phyloP scores from a whole-genome alignment of 2,888 invertebrate genomes.

The Cerceris rybyensis region DNA sequence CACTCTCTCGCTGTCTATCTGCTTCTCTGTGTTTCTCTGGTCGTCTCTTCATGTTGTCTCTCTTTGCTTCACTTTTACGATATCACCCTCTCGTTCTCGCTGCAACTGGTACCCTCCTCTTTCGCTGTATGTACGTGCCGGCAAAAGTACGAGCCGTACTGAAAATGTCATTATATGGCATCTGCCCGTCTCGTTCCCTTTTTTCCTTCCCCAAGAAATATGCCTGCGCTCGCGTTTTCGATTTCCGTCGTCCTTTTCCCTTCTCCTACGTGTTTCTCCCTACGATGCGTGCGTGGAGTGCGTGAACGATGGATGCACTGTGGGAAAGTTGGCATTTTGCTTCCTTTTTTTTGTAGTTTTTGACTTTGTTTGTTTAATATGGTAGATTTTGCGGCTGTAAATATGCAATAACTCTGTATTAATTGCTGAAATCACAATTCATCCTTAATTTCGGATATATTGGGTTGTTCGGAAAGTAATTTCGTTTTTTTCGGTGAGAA shows the following conservation, averaged over 20 bases:
- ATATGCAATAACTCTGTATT: too few relatives aligned
- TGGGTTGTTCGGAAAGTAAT: too few relatives aligned
- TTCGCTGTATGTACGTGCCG: slow-evolving; percentile 33
- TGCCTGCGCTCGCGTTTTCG: slow-evolving; percentile 33
- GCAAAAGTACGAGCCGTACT: slow-evolving; percentile 56
- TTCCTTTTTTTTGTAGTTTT: too few relatives aligned
- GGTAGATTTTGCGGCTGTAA: too few relatives aligned
- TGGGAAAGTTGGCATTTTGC: too few relatives aligned
- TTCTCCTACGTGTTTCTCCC: slow-evolving; percentile 6
- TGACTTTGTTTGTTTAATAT: too few relatives aligned
- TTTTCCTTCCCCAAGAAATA: slow-evolving; percentile 32
- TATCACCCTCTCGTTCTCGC: slow-evolving; percentile 10
- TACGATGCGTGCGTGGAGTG: slow-evolving; percentile 9
- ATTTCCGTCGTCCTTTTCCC: slow-evolving; percentile 20
- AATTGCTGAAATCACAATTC: too few relatives aligned
- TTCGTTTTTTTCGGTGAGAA: too few relatives aligned
- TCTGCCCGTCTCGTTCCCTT: slow-evolving; percentile 28
- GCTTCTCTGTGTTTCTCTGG: too few relatives aligned
- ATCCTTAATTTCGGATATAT: too few relatives aligned
- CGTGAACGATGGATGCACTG: background rate
- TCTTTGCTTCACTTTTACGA: slow-evolving; percentile 8
- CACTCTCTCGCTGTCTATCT: slow-evolving; percentile 1
- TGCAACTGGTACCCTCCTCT: background rate
- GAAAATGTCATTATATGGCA: slow-evolving; percentile 62
- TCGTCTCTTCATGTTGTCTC: too few relatives aligned